Base-by-base conservation (phyloP, 2,888 invertebrate genomes). In the Dryadula phaetusa region DNA sequence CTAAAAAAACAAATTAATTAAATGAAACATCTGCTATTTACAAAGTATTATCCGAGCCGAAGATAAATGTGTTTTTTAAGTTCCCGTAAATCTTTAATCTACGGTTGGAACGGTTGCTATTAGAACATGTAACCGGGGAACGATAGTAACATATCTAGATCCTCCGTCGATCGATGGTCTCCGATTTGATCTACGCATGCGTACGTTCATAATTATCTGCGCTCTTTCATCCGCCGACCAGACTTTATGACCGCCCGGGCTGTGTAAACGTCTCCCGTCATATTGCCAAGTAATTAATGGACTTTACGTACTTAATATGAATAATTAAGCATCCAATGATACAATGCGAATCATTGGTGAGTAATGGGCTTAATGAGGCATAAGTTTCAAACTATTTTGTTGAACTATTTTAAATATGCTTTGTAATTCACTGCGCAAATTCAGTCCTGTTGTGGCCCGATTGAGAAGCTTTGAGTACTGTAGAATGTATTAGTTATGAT, bases 111-210 rank as follows among this genome's bases (percentile, higher is more conserved):
- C 44, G 28, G 60, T 75, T 58, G 64, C 74, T 67, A 75, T 75
- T 69, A 63, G 60, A 52, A 74, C 65, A 73, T 81, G 83, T 82
- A 85, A 83, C 81, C 79, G 62, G 79, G 77, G 80, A 84, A 80
- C 82, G 82, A 72, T 80, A 79, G 77, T 82, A 83, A 83, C 83
- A 85, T 58, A 64, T 88, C 87, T 87, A 86, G 87, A 88, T 87
- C 84, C 84, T 82, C 85, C 86, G 88, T 90, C 92, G 89, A 90
- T 86, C 87, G 86, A 85, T 84, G 85, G 85, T 83, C 82, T 84
- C 83, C 81, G 89, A 89, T 92, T 89, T 90, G 91, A 92, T 92
- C 90, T 90, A 90, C 90, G 90, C 86, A 89, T 87, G 85, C 86
- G 86, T 87, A 84, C 83, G 83, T 80, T 85, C 89, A 89, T 91